These are phyloP conservation scores for Lerista edwardsae DNA, from an alignment of 2,797 vertebrate species.

Conservation along the genomic window DNA sequence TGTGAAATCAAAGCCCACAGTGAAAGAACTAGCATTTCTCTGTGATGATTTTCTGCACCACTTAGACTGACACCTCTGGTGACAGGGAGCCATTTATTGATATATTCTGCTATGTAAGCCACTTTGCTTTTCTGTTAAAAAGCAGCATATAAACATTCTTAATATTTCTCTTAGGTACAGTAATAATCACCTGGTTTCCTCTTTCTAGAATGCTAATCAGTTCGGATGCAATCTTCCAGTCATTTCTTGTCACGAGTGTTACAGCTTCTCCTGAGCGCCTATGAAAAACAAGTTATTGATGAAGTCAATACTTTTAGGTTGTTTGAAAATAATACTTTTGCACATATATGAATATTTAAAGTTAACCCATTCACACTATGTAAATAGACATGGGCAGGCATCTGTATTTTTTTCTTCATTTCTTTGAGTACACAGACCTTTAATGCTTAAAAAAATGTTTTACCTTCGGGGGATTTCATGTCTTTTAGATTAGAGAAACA, in stretches of 20 bases:
- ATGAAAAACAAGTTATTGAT: neutral
- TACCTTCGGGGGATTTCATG: neutral
- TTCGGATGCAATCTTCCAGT: constrained; percentile 90
- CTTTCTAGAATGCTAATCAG: constrained; percentile 91
- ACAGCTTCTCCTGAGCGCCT: constrained; percentile 86
- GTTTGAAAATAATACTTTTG: neutral
- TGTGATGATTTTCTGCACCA: no score
- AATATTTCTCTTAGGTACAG: neutral
- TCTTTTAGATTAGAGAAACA: neutral
- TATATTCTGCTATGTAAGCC: no score
- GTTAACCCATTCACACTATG: neutral
- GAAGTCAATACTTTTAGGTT: neutral
- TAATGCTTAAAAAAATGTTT: neutral
- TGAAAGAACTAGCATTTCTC: no score
- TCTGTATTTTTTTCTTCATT: neutral
- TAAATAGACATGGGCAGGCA: no score
- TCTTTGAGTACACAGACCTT: neutral
- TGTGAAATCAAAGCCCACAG: neutral
- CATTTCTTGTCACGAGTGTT: constrained; percentile 88
- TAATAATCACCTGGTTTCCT: constrained; percentile 85
- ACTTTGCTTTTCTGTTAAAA: no score
- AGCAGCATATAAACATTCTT: no score
- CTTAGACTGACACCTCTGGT: no score
- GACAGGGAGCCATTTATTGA: no score
- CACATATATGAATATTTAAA: neutral